These are phyloP conservation scores for Nesospiza acunhae DNA, from an alignment of 2,113 vertebrate species.

Conservation along the genomic window DNA sequence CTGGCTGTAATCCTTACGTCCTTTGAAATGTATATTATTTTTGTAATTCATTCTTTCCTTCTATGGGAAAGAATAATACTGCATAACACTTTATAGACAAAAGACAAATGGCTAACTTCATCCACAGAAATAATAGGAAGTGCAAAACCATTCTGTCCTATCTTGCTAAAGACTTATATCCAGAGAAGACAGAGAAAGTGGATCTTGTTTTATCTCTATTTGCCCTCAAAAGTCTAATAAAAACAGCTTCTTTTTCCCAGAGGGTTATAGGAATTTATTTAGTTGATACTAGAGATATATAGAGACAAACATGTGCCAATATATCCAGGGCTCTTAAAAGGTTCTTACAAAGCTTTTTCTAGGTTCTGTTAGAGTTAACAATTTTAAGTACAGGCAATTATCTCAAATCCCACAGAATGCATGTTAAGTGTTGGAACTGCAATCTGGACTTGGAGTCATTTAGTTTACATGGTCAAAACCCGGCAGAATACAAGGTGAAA, in stretches of 20 bases:
- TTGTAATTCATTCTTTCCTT: not conserved
- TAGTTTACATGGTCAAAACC: not conserved
- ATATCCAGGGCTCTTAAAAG: not conserved
- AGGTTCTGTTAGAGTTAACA: not conserved
- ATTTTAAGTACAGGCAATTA: not conserved
- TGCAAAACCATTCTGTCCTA: not conserved
- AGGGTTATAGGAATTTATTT: not conserved
- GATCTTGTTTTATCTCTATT: not conserved
- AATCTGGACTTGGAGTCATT: not conserved
- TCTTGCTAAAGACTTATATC: not conserved
- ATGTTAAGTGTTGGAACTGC: not conserved
- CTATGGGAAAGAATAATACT: not conserved
- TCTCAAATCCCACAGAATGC: not conserved
- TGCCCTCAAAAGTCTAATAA: not conserved
- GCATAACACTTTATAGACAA: not conserved
- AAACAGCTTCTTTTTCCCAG: not conserved
- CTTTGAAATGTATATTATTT: constrained; percentile 26
- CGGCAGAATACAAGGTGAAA: not conserved
- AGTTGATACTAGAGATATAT: not conserved
- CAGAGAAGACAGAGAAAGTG: not conserved
- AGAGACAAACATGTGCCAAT: not conserved
- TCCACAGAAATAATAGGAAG: not conserved
- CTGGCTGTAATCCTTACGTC: not conserved
- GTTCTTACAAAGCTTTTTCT: not conserved
- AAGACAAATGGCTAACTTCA: not conserved